These are phyloP conservation scores for Zapornia atra DNA, from an alignment of 2,113 vertebrate genomes.

Conservation along the genomic window DNA sequence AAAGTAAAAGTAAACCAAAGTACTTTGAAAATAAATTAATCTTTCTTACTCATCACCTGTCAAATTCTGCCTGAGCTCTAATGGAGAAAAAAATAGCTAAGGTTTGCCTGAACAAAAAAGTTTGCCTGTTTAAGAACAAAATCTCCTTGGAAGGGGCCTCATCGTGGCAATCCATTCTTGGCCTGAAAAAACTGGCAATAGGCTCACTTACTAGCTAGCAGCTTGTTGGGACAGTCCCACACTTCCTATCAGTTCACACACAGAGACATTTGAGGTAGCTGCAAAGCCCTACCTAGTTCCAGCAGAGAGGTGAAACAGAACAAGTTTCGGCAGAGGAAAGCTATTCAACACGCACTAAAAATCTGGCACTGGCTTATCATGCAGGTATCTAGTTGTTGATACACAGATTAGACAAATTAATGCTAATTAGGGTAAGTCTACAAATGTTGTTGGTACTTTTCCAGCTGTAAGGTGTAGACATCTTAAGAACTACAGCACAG, in stretches of 20 bases:
- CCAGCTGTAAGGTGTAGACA: neutral
- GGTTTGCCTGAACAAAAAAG: neutral
- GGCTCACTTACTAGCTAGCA: neutral
- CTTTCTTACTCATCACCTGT: neutral
- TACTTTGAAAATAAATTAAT: neutral
- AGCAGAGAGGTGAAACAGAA: neutral
- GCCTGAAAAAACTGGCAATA: neutral
- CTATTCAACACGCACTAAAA: rapidly evolving
- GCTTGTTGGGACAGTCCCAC: neutral
- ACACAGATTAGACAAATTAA: neutral
- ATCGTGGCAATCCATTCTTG: neutral
- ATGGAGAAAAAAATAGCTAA: neutral
- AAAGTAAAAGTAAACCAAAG: neutral
- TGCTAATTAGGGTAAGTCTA: neutral
- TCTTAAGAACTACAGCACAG: neutral
- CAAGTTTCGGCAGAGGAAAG: neutral
- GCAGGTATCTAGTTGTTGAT: neutral
- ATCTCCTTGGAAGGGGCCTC: neutral
- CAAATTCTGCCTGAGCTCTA: neutral
- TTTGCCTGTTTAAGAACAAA: neutral
- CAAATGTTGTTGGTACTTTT: neutral
- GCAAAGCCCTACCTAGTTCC: neutral
- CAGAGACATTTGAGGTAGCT: neutral
- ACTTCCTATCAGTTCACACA: rapidly evolving
- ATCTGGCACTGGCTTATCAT: neutral